phyloP scores from a whole-genome alignment of 2,113 vertebrate species.

The Xiphophorus hellerii region DNA sequence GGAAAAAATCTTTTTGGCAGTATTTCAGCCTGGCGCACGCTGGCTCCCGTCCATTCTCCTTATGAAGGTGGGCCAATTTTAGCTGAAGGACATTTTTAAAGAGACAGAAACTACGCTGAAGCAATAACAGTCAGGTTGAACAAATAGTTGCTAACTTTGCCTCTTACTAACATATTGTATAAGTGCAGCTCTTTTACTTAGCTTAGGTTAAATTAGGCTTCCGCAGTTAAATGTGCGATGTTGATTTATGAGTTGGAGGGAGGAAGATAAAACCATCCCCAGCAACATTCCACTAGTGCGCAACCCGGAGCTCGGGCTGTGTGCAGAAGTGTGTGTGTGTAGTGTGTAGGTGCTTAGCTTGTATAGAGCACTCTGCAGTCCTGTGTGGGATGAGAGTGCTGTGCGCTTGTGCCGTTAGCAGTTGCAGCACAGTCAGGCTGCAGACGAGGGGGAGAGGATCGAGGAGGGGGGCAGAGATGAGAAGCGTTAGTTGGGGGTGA shows the following conservation, averaged over 20 bases:
- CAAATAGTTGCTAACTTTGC: neutral
- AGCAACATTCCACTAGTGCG: neutral
- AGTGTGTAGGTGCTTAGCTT: constrained; percentile 41
- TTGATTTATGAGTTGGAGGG: constrained; percentile 40
- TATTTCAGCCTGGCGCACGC: constrained; percentile 25
- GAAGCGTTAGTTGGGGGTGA: constrained; percentile 63
- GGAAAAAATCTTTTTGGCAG: constrained; percentile 43
- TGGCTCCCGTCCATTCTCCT: constrained; percentile 33
- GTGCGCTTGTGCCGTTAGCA: constrained; percentile 64
- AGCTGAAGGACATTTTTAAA: constrained; percentile 48
- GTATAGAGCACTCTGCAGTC: constrained; percentile 64
- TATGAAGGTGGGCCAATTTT: constrained; percentile 65
- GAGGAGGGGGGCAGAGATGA: constrained; percentile 26
- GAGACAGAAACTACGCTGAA: constrained; percentile 6
- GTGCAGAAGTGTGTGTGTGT: constrained; percentile 26
- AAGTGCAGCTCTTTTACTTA: constrained; percentile 19
- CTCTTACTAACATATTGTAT: neutral
- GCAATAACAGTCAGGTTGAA: neutral
- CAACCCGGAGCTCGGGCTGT: constrained; percentile 25
- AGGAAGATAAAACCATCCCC: constrained; percentile 28
- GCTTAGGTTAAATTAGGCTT: constrained; percentile 13
- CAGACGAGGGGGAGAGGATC: constrained; percentile 51
- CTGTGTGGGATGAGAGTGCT: constrained; percentile 72
- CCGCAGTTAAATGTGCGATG: neutral
- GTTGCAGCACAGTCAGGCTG: constrained; percentile 56